Conservation (phyloP, 2,113 vertebrate species). For the cat (Felis catus) region F.catus_Fca126_mat1.0 CM031411.1:7854001-7854500, state of each 20-base stretch:
- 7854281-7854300: conserved; percentile 32
- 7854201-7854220: conserved; percentile 49
- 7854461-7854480: conserved; percentile 68
- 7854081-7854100: conserved; percentile 11
- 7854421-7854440: conserved; percentile 65
- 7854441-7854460: conserved; percentile 72
- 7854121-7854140: conserved; percentile 9
- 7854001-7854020: neutral
- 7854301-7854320: conserved; percentile 55
- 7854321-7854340: conserved; percentile 39
- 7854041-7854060: neutral
- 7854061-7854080: neutral
- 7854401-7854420: conserved; percentile 69
- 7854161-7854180: conserved; percentile 39
- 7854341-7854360: conserved; percentile 63
- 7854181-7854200: conserved; percentile 38
- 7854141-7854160: conserved; percentile 60
- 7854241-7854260: conserved; percentile 50
- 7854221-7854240: conserved; percentile 53
- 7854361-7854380: conserved; percentile 49
- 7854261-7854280: conserved; percentile 63
- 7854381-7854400: conserved; percentile 70
- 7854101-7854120: conserved; percentile 39
- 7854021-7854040: neutral
- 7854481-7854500: conserved; percentile 45